Evolutionary conservation across 1,140 invertebrate species (phyloP), one percentile per base, ranked within the genome.

Genomic region (Calycopis cecrops): DNA sequence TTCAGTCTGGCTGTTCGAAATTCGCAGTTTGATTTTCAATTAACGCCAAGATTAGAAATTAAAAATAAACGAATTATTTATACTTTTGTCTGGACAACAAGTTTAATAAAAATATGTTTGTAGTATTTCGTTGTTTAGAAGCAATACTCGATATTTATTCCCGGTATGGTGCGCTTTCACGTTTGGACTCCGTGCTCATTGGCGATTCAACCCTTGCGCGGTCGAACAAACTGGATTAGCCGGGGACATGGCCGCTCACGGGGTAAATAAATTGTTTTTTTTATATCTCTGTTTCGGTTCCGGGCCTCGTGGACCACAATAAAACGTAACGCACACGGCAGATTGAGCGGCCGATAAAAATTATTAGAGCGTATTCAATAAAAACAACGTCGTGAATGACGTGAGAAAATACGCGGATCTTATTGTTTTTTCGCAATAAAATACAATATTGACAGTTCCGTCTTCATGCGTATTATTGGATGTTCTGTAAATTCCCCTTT

Each of bases 161-260:
- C n/a, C n/a, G n/a, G n/a, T n/a, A 64, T 56, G 63, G 65, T 64
- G 70, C 71, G 71, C 66, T 79, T 79, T 79, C 74, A 76, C 69
- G 76, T 81, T 79, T 78, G 69, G 72, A 73, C 67, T 73, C 55
- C 38, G 55, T 52, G 66, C 79, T 85, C 78, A 82, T 81, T 85
- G 79, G 71, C 68, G 69, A 85, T 85, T 85, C 81, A 85, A 79
- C 79, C 79, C 81, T 79, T 79, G 81, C 72, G 72, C 81, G 74
- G 73, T 76, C 81, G 73, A 69, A 81, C 79, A 85, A 85, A 85
- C 81, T 76, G 75, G 81, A 85, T 85, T 85, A 85, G 75, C 68
- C 54, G 61, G 69, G 76, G 73, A 83, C 79, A 83, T 79, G 76
- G 75, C 74, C 69, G 58, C 63, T 76, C 71, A 63, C 76, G 62